These are phyloP conservation scores for Caenorhabditis sinica DNA, from an alignment of 2,888 invertebrate species.

Conservation along the genomic window DNA sequence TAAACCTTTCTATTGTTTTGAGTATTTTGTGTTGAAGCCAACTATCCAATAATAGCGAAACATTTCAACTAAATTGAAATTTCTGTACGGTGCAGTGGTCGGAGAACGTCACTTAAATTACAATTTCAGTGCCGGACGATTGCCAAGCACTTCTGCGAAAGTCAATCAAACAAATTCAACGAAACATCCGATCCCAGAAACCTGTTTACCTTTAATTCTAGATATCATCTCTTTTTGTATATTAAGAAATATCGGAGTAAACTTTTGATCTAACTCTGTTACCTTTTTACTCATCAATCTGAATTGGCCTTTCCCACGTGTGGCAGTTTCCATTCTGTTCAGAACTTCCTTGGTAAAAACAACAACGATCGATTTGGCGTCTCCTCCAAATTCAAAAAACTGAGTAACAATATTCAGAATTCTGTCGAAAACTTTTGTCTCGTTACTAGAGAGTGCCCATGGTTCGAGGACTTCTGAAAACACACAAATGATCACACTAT, in stretches of 20 bases:
- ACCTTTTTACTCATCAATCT: slow-evolving; percentile 61
- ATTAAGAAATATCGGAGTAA: not conserved
- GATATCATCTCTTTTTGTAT: not conserved
- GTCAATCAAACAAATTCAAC: slow-evolving; percentile 55
- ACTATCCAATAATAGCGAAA: no score
- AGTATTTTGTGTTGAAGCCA: no score
- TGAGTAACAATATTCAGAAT: slow-evolving; percentile 51
- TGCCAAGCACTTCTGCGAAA: slow-evolving; percentile 64
- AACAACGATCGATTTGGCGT: slow-evolving; percentile 48
- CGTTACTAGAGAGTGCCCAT: slow-evolving; percentile 70
- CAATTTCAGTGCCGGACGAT: slow-evolving; percentile 69
- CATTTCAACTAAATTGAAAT: no score
- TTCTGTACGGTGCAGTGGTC: no score
- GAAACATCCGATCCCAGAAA: slow-evolving; percentile 36
- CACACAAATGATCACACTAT: not conserved
- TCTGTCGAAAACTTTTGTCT: slow-evolving; percentile 68
- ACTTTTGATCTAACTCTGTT: not conserved
- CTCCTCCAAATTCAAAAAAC: slow-evolving; percentile 49
- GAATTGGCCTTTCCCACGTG: slow-evolving; percentile 66
- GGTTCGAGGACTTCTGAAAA: slow-evolving; percentile 68
- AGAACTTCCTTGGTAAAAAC: slow-evolving; percentile 67
- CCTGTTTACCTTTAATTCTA: slow-evolving; percentile 5
- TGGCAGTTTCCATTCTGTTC: slow-evolving; percentile 64
- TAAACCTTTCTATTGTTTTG: no score
- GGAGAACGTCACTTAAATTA: no score